Evolutionary conservation across 2,113 vertebrate species (phyloP), one percentile per base, ranked within the genome.

Genomic region (Orycteropus afer): DNA sequence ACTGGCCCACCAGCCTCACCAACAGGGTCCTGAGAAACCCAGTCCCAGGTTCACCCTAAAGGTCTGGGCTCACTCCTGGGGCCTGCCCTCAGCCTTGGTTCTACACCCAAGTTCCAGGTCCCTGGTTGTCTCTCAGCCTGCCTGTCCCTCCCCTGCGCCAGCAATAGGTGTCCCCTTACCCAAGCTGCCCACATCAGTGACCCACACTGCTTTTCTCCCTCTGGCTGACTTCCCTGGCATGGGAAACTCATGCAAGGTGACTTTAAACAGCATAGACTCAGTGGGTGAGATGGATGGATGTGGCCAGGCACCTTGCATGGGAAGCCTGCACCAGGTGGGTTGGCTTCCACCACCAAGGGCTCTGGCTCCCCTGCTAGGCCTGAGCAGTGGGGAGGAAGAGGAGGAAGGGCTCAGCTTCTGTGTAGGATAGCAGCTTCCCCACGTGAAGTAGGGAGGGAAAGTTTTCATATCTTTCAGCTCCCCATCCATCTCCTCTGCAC

Each of bases 131-230:
- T 25, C 1, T 25, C 37, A 0, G 15, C 80, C 23, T 32, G n/a
- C 59, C 37, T 0, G 20, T 0, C n/a, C 49, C 67, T 37, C 22
- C 27, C 83, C 53, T 0, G 0, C 14, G 45, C 4, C 18, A 3
- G 4, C 27, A 59, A 34, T 18, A 22, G 49, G 55, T 22, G 34
- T 29, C 59, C 27, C 59, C 59, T 40, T 55, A 55, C 57, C 34
- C 47, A 42, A 2, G 63, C 79, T 89, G 76, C 85, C 74, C 8
- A 0, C 27, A 45, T 82, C 81, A 40, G 76, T 29, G 0, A 57
- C 51, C 84, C 11, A 61, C 22, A n/a, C 86, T 93, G 59, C 81
- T 49, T 42, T 27, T 69, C 77, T 71, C 47, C 82, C 82, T 71
- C 76, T 76, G 47, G 67, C 86, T 71, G 32, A 65, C 42, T 53